Evolutionary conservation across 2,888 invertebrate species (phyloP).

Genomic region (Drosophila percnosoma): DNA sequence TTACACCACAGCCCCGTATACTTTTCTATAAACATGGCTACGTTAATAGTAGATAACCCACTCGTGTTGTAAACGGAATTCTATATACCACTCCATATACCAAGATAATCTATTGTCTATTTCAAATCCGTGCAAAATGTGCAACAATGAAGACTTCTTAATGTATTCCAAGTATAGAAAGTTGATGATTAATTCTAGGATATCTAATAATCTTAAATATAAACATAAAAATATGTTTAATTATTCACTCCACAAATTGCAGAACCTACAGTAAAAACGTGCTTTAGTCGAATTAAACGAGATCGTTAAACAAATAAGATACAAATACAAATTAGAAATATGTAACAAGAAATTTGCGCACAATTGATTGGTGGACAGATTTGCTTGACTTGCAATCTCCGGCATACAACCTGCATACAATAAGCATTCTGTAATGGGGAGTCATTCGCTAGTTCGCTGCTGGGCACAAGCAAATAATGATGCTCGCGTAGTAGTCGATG

Average conservation of each 20-base stretch:
- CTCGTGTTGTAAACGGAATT: neutral
- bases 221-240: neutral
- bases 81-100: neutral
- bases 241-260: neutral
- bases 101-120: neutral
- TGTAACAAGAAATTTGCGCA: neutral
- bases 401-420: neutral
- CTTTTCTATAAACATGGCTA: neutral
- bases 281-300: neutral
- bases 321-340: neutral
- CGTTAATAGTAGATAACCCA: neutral
- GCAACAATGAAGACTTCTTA: too few relatives aligned
- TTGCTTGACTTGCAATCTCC: neutral
- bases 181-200: neutral
- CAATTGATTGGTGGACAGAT: neutral
- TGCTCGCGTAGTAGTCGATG: constrained; percentile 9
- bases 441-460: neutral
- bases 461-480: neutral
- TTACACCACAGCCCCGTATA: neutral
- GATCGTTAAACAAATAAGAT: neutral
- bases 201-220: neutral
- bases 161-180: too few relatives aligned
- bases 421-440: neutral
- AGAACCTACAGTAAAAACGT: neutral
- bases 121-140: neutral